Evolutionary conservation across 2,113 vertebrate genomes (phyloP), one percentile per base, ranked within the genome.

Genomic region (Aldabrachelys gigantea): DNA sequence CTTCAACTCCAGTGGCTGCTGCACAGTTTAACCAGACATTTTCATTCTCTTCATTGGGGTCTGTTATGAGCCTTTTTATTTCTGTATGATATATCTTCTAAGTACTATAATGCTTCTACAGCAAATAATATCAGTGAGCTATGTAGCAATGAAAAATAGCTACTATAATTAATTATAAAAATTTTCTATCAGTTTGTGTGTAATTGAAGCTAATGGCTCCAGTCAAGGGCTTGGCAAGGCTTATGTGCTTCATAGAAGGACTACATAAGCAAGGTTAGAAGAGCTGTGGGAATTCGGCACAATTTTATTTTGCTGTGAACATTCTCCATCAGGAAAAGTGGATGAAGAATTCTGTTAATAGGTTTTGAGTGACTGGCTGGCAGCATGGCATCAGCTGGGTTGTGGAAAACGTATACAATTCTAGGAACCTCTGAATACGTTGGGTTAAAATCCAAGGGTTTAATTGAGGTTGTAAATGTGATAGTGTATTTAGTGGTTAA

Each of bases 11-110:
- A 3, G 85, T 97, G 52, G 88, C 97, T 11, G 85, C 69, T 8
- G 98, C 98, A 7, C 98, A 98, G 93, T 98, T 93, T 84, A 97
- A 29, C 98, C 99, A 99, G 97, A 84, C 96, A 0, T 99, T 99
- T 97, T 97, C 98, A 0, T 99, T 99, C 89, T 54, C 98, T 92
- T 44, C 98, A 5, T 59, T 98, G 25, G 98, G 98, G 99, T 99
- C 84, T 98, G 99, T 98, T 38, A 85, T 92, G 38, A 91, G 49
- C 0, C 0, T 75, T 59, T 16, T 56, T 2, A 5, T 83, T 84
- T 92, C n/a, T 95, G 65, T 94, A 44, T 93, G 47, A 75, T 79
- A 84, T 57, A 80, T 3, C 2, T 65, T 41, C 31, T 13, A 1
- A 52, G 82, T 5, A 52, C 4, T 25, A 1, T 54, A 8, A 5